Conservation (phyloP, 2,797 vertebrate genomes). For the Enteromius mattozi region DNA sequence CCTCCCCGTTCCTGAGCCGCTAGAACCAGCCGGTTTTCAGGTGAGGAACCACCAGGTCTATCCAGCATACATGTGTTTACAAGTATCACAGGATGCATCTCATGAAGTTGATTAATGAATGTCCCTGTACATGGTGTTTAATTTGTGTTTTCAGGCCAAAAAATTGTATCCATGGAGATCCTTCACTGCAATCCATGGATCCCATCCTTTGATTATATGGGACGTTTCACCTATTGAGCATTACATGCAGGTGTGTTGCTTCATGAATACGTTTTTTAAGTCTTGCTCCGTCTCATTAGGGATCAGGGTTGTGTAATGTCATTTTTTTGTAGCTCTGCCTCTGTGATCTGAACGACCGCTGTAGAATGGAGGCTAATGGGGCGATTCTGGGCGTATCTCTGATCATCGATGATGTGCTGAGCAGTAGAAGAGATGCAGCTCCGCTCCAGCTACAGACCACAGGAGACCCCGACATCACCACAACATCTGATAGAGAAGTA, state of each 20-base stretch:
- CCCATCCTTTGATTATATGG: constrained; percentile 73
- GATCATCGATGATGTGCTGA: constrained; percentile 77
- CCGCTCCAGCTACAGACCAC: constrained; percentile 66
- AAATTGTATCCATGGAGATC: constrained; percentile 80
- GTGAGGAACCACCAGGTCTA: constrained; percentile 61
- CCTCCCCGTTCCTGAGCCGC: constrained; percentile 72
- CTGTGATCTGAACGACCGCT: constrained; percentile 71
- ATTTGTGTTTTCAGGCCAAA: constrained; percentile 66
- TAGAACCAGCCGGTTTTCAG: constrained; percentile 68
- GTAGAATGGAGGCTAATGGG: constrained; percentile 70
- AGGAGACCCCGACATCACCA: constrained; percentile 39
- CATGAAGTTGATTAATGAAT: background rate
- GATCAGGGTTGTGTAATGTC: background rate
- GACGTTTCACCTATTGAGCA: constrained; percentile 75
- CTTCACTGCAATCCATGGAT: constrained; percentile 73
- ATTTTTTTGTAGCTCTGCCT: constrained; percentile 75
- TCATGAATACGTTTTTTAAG: background rate
- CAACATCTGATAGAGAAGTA: constrained; percentile 61
- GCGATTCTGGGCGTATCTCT: constrained; percentile 75
- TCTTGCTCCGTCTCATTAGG: background rate
- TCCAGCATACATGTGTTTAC: background rate
- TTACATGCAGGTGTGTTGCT: constrained; percentile 75
- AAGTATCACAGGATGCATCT: background rate
- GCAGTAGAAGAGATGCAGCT: constrained; percentile 52
- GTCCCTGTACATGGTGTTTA: background rate